Base-by-base conservation (phyloP, 2,888 invertebrate species). In the Volucella inflata region DNA sequence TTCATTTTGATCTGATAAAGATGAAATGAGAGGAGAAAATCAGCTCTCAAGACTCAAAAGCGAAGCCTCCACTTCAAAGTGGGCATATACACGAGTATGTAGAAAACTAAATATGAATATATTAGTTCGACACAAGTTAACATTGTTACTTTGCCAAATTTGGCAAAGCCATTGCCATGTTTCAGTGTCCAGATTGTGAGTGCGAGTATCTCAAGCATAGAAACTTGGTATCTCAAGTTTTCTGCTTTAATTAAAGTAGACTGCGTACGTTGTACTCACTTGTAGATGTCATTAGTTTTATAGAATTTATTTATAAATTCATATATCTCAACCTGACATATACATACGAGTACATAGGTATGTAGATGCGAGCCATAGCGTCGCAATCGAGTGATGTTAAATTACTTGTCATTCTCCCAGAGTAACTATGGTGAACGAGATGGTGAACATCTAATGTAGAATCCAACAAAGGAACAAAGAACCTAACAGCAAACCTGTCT, bases 91-190 rank as follows among this genome's bases (percentile, higher is more conserved):
- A 30, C 30, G 30, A 6, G 30, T 30, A 30, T 30, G 30, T 30
- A 50, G n/a, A 46, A 38, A 60, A 42, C 74, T 65, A 68, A 85
- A 81, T 81, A 85, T 85, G 85, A 80, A 85, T 85, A 80, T 4
- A 81, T 85, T 77, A 85, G 67, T 51, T 40, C 40, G 55, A 72
- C 71, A 72, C 68, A 80, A 51, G 76, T 67, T 80, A 76, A 85
- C 75, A 76, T 80, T 80, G 84, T 80, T 81, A 79, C 81, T 68
- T 81, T 72, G 60, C 85, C 85, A 81, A 85, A 81, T 81, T 85
- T 81, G 80, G 85, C 72, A 68, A 60, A 76, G 55, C 76, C 85
- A 85, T 85, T 85, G 85, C 85, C 85, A 85, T 76, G 67, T 72
- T 76, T 71, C 62, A 72, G 67, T 59, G 30, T 30, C 6, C 6